phyloP scores from a whole-genome alignment of 2,113 vertebrate species.

The Zingel zingel region DNA sequence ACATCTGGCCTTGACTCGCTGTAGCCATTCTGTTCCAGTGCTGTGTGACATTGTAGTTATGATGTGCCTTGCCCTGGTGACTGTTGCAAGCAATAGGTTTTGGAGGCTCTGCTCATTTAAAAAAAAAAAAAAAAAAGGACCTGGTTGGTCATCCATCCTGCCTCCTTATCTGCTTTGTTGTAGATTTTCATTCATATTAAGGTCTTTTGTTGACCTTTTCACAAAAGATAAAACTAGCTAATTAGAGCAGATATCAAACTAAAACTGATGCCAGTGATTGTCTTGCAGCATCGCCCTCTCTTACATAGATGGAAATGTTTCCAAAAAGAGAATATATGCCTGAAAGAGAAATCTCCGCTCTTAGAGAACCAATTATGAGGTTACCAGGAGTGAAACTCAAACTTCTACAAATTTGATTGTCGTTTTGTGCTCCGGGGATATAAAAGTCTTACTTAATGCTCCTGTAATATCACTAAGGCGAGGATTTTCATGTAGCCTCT shows the following conservation, averaged over 20 bases:
- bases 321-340: neutral
- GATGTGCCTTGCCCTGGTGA: constrained; percentile 61
- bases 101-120: constrained; percentile 19
- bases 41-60: constrained; percentile 40
- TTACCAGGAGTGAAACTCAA: neutral
- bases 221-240: neutral
- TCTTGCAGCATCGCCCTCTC: neutral
- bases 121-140: no score
- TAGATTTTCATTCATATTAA: neutral
- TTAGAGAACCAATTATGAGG: neutral
- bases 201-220: neutral
- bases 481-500: constrained; percentile 37
- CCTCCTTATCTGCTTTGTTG: neutral
- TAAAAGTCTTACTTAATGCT: constrained; percentile 6
- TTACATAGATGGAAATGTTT: neutral
- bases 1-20: constrained; percentile 26
- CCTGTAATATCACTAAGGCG: neutral
- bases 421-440: neutral
- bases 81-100: constrained; percentile 30
- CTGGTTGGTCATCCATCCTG: neutral
- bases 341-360: neutral
- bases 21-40: constrained; percentile 52
- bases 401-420: neutral
- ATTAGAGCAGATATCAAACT: constrained; percentile 4
- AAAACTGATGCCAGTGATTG: neutral